phyloP scores from a whole-genome alignment of 2,888 invertebrate genomes.

The Byasa hedistus region DNA sequence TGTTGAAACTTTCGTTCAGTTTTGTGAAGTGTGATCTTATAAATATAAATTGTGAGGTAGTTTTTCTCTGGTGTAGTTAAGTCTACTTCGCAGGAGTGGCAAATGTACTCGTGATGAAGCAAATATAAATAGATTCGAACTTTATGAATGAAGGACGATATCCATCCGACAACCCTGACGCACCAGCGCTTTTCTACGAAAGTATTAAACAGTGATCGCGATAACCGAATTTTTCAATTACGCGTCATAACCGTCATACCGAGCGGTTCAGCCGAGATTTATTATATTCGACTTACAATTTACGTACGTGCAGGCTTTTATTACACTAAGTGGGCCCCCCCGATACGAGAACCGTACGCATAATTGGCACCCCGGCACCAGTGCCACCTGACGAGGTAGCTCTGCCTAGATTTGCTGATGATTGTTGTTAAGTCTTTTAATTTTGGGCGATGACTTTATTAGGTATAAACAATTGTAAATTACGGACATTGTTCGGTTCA shows the following conservation, averaged over 20 bases:
- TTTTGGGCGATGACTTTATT: too few species aligned
- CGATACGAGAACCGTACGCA: slow-evolving; percentile 32
- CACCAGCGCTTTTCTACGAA: slow-evolving; percentile 63
- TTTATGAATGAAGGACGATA: too few species aligned
- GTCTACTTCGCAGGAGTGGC: too few species aligned
- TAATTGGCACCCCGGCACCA: slow-evolving; percentile 35
- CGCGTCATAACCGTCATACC: slow-evolving; percentile 70
- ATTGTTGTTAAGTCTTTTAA: too few species aligned
- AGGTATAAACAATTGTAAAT: too few species aligned
- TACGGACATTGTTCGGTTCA: too few species aligned
- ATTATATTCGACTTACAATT: slow-evolving; percentile 66
- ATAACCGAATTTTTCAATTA: slow-evolving; percentile 76
- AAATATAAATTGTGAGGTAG: too few species aligned
- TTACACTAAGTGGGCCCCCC: slow-evolving; percentile 50
- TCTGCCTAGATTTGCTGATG: slow-evolving; percentile 7
- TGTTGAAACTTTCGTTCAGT: too few species aligned
- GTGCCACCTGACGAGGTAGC: slow-evolving; percentile 6
- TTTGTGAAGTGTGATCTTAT: too few species aligned
- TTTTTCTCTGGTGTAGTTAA: too few species aligned
- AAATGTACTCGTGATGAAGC: too few species aligned
- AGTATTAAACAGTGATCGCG: slow-evolving; percentile 62
- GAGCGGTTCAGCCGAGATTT: slow-evolving; percentile 61
- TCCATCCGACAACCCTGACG: slow-evolving; percentile 48
- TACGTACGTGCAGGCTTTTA: slow-evolving; percentile 57
- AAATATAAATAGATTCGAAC: too few species aligned